A percentile compares a stretch with the other conserved stretches of the same genome.
Conservation (phyloP, 2,113 vertebrate genomes). For the Pelobates fuscus region DNA sequence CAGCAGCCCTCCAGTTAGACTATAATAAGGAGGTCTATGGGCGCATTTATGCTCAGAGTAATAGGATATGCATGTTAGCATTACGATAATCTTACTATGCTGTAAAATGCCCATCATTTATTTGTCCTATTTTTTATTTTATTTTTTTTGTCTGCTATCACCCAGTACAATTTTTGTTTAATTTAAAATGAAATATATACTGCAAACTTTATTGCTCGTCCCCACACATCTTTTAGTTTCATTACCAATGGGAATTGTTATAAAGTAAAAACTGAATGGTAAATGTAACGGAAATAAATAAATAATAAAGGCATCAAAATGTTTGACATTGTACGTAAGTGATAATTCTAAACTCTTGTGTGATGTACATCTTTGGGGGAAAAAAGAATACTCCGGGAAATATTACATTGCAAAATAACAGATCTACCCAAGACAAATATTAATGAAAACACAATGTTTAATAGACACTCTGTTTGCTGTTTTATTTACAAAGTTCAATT, state of each 20-base stretch:
- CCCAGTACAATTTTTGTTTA: constrained; percentile 24
- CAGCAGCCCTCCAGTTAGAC: constrained; percentile 63
- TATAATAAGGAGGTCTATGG: constrained; percentile 64
- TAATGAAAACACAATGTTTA: too few relatives aligned
- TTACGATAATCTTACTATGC: constrained; percentile 51
- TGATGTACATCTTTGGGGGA: background rate
- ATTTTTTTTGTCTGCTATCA: constrained; percentile 17
- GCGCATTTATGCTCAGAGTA: constrained; percentile 57
- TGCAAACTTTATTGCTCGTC: constrained; percentile 43
- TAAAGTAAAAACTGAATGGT: constrained; percentile 36
- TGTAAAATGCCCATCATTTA: constrained; percentile 44
- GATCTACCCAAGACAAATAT: too few relatives aligned
- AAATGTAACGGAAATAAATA: constrained; percentile 50
- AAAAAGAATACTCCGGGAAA: background rate
- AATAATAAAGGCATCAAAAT: constrained; percentile 40
- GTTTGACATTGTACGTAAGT: constrained; percentile 27
- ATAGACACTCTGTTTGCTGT: too few relatives aligned
- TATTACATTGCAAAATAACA: background rate
- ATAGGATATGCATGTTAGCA: constrained; percentile 57
- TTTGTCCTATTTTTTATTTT: constrained; percentile 41
- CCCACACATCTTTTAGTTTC: constrained; percentile 25
- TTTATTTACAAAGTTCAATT: too few relatives aligned
- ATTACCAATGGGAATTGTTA: constrained; percentile 35
- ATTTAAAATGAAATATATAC: constrained; percentile 44
- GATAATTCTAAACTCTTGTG: constrained; percentile 1